Conservation (phyloP, 2,113 vertebrate genomes). For the Crocuta crocuta region DNA sequence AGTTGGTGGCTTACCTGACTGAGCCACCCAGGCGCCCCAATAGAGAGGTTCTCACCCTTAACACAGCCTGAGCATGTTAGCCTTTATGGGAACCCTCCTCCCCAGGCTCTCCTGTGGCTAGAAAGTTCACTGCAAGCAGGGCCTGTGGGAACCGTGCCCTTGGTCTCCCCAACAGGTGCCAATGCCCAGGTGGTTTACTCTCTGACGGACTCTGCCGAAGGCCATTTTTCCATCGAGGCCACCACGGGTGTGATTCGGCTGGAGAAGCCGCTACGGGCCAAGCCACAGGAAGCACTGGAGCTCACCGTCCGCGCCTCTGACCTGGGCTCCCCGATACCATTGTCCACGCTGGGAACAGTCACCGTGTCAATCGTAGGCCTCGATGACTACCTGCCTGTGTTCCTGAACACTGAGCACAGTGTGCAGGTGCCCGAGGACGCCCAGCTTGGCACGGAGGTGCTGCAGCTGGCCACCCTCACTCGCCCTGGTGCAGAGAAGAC, state of each 20-base stretch:
- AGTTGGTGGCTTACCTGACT: no score
- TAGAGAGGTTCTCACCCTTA: neutral
- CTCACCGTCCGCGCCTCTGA: slow-evolving; percentile 94
- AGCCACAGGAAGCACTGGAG: slow-evolving; percentile 88
- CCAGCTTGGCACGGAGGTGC: slow-evolving; percentile 89
- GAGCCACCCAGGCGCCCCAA: no score
- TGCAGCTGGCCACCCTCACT: slow-evolving; percentile 90
- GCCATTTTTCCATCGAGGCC: slow-evolving; percentile 95
- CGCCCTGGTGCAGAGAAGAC: slow-evolving; percentile 86
- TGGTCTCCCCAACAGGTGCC: slow-evolving; percentile 86
- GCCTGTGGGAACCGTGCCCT: neutral
- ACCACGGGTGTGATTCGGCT: slow-evolving; percentile 94
- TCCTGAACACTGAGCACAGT: slow-evolving; percentile 91
- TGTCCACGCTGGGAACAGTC: slow-evolving; percentile 91
- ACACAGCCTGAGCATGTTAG: neutral
- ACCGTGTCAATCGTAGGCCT: slow-evolving; percentile 93
- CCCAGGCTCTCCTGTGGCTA: neutral
- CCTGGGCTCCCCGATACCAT: slow-evolving; percentile 90
- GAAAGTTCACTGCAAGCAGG: neutral
- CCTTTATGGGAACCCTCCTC: neutral
- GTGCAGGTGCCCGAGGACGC: slow-evolving; percentile 91
- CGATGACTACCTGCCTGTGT: slow-evolving; percentile 94
- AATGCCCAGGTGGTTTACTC: slow-evolving; percentile 96
- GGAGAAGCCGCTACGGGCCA: slow-evolving; percentile 91
- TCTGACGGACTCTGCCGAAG: slow-evolving; percentile 89